Conservation (phyloP, 2,888 invertebrate species). For the Pegoplata infirma region DNA sequence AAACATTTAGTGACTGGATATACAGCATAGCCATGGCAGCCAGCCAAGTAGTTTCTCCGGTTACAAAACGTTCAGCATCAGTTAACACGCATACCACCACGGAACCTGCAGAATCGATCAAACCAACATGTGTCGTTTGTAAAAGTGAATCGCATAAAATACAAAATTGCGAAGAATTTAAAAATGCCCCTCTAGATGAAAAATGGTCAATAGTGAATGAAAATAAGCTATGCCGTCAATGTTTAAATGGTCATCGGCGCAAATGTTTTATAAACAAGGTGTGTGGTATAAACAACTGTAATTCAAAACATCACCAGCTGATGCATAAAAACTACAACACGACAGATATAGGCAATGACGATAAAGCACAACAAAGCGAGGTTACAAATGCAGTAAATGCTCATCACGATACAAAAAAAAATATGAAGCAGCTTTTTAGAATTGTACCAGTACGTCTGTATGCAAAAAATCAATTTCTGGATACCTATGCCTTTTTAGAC, state of each 20-base stretch:
- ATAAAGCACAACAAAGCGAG: neutral
- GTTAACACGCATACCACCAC: neutral
- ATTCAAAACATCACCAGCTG: neutral
- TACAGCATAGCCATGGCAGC: no score
- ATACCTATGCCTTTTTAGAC: no score
- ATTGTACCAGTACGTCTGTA: slow-evolving; percentile 16
- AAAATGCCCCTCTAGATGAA: neutral
- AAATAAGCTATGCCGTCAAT: neutral
- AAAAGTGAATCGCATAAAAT: neutral
- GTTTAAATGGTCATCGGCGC: neutral
- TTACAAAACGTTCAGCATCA: neutral
- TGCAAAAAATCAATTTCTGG: neutral
- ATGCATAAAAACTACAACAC: neutral
- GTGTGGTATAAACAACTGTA: neutral
- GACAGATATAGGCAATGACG: neutral
- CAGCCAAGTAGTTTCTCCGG: neutral
- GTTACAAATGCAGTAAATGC: neutral
- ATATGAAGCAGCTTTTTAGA: neutral
- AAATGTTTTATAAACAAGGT: slow-evolving; percentile 4
- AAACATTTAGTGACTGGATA: slow-evolving; percentile 7
- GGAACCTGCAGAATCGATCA: neutral
- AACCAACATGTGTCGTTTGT: neutral
- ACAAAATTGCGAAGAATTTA: no score
- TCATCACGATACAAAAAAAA: neutral
- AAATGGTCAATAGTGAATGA: neutral